phyloP scores from a whole-genome alignment of 2,797 vertebrate species.

The Balearica regulorum region DNA sequence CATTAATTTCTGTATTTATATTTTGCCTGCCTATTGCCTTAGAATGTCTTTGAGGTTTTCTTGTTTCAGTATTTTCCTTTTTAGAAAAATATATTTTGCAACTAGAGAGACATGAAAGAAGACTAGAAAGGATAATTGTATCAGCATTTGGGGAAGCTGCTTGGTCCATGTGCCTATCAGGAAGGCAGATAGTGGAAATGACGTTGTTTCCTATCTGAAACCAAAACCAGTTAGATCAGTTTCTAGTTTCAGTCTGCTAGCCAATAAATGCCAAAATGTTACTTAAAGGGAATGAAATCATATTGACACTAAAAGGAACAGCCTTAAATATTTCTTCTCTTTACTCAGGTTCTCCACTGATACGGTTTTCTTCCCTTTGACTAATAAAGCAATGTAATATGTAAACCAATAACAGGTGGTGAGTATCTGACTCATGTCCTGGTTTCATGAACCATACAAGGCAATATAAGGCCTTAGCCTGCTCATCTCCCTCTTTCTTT shows the following conservation, averaged over 20 bases:
- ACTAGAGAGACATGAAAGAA: background rate
- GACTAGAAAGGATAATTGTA: background rate
- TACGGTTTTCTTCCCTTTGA: background rate
- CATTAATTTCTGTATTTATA: background rate
- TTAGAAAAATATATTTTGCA: background rate
- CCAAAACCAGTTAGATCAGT: background rate
- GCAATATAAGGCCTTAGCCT: background rate
- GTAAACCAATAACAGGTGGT: background rate
- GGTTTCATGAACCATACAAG: background rate
- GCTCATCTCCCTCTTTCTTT: background rate
- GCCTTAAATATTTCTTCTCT: background rate
- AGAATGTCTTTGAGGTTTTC: background rate
- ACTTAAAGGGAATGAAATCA: background rate
- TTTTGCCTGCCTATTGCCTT: background rate
- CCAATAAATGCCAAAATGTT: background rate
- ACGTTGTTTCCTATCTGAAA: background rate
- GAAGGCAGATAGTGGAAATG: background rate
- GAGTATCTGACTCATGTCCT: background rate
- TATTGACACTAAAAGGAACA: background rate
- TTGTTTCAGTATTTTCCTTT: background rate
- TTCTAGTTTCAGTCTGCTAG: background rate
- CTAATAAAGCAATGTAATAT: background rate
- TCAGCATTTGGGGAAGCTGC: background rate
- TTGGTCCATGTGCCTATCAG: background rate
- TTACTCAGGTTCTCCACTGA: background rate